Base-by-base conservation (phyloP, 2,888 invertebrate genomes). In the Diplazon laetatorius region DNA sequence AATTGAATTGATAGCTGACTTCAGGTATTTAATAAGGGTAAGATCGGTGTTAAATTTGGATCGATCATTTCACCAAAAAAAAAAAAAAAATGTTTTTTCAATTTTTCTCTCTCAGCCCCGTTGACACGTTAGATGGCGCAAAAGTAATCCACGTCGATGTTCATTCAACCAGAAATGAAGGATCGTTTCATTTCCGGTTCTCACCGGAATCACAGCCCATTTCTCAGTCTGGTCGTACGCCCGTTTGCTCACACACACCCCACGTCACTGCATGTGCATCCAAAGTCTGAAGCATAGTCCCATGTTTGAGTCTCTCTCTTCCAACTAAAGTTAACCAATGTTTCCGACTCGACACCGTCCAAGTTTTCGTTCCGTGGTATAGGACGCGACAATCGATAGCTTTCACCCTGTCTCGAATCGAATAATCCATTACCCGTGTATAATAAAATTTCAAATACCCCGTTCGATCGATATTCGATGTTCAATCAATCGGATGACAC, bases 111-210 rank as follows among this genome's bases (percentile, higher is more conserved):
- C n/a, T n/a, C n/a, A n/a, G n/a, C n/a, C n/a, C n/a, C n/a, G n/a
- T n/a, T n/a, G n/a, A n/a, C 14, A 16, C 8, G 18, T 12, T 44
- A 25, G 46, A 73, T 44, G 68, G 59, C 52, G 62, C 18, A 74
- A 78, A 52, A 62, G 42, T 25, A 50, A 37, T 63, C 70, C 63
- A 20, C 62, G 60, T 14, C 57, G 66, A 71, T 75, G 71, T 80
- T 79, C 71, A 80, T 76, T 80, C 76, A 57, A 62, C 72, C 76
- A 76, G 70, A 77, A 71, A 82, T 76, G 79, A 79, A 78, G 77
- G 63, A 81, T 77, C 62, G 75, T 79, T 82, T 82, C 83, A 84
- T 84, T 85, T 84, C 85, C 82, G 82, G 4, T 80, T 65, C 74
- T 69, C 44, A 77, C 73, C 81, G 83, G 82, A 85, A 82, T 81